Base-by-base conservation (phyloP, 2,888 invertebrate species). In the Hipparchia sbordonii region DNA sequence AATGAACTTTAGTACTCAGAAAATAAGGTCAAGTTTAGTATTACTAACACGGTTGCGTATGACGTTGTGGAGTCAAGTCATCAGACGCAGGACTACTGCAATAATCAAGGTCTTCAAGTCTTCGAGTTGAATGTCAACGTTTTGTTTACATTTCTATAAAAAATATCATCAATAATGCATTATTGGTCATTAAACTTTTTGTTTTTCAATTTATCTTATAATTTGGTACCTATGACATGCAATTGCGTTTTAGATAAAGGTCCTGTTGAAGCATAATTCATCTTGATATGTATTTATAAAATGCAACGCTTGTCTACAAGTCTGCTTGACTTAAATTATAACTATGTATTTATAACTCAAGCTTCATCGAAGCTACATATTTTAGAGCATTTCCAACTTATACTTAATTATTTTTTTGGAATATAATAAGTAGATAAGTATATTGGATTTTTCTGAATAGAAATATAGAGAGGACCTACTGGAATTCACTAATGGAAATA, bases 41-140 rank as follows among this genome's bases (percentile, higher is more conserved):
- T 66, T 71, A 72, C 39, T 71, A 45, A 68, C 2, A 57, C n/a
- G 54, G n/a, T 54, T 72, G 75, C 76, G 81, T 82, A 77, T 73
- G 61, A 81, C 78, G 79, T 84, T 81, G 77, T 78, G 45, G 46
- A 46, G 74, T 73, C 75, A 74, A 77, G 73, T 62, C 74, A 67
- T 74, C 72, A 77, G 77, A 76, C 77, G 82, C 85, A 87, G 84
- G 83, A 39, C 39, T 39, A 81, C 84, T 84, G 80, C 84, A 86
- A 86, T 82, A 82, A 89, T 87, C 92, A 93, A 93, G 93, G 93
- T 81, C 92, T 90, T 80, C 89, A 81, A 84, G 90, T 87, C 84
- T 82, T 82, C 85, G 88, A 89, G 87, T 90, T 90, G 88, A 92
- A 91, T 92, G 89, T 88, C 90, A 89, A 85, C 83, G 85, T 84